These are phyloP conservation scores for Mythimna loreyi DNA, from an alignment of 2,888 invertebrate genomes.

Conservation along the genomic window DNA sequence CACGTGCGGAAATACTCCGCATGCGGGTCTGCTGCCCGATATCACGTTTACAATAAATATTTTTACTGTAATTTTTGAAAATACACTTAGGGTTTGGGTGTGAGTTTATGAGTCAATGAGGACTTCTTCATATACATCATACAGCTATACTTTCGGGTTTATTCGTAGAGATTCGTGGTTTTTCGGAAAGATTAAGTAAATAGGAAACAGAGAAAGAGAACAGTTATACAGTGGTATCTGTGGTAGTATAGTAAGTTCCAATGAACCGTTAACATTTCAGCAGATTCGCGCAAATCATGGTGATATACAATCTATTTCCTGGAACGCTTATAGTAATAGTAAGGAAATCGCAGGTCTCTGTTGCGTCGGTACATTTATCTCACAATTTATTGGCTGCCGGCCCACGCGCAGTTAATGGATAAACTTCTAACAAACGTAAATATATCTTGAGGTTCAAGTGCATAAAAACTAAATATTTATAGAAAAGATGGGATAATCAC, in stretches of 20 bases:
- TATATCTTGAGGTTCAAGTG: slow-evolving; percentile 74
- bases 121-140: too few species aligned
- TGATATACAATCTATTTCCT: slow-evolving; percentile 63
- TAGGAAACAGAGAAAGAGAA: background rate
- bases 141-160: background rate
- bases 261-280: slow-evolving; percentile 33
- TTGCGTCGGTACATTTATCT: slow-evolving; percentile 67
- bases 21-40: too few species aligned
- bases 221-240: background rate
- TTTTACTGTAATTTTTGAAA: too few species aligned
- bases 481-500: slow-evolving; percentile 62
- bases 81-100: too few species aligned
- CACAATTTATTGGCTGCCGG: slow-evolving; percentile 72
- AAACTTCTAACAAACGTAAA: slow-evolving; percentile 67
- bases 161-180: background rate
- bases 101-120: too few species aligned
- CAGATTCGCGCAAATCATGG: slow-evolving; percentile 49
- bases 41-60: too few species aligned
- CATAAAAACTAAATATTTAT: slow-evolving; percentile 68
- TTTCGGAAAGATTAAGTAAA: background rate
- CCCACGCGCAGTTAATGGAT: slow-evolving; percentile 72
- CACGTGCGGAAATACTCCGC: too few species aligned
- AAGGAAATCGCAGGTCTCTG: slow-evolving; percentile 66
- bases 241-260: slow-evolving; percentile 24
- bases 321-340: slow-evolving; percentile 53